Evolutionary conservation across 2,888 invertebrate genomes (phyloP), one percentile per base, ranked within the genome.

Genomic region (Schizotus pectinicornis): DNA sequence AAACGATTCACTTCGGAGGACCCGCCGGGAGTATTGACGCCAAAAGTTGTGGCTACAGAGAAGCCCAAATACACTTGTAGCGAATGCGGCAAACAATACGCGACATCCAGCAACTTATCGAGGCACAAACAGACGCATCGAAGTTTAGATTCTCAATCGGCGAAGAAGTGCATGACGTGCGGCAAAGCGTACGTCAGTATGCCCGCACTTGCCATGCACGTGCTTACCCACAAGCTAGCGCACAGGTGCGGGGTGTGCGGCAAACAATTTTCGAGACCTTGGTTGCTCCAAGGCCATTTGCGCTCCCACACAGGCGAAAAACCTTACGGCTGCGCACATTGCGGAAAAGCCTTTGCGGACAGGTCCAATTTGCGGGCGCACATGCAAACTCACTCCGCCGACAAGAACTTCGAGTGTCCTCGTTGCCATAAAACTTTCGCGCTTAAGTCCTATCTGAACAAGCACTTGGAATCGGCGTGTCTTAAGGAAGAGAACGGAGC

Each of bases 151-250:
- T 95, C 95, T 8, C 90, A 92, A 71, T 89, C 93, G 63, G 97
- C 97, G 39, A 95, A 95, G 81, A 93, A 94, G 73, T 98, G 98
- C 80, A 90, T 91, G 74, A 94, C 94, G 68, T 98, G 97, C 81
- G 94, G 94, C 68, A 96, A 97, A 81, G 94, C 95, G 8, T 98
- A 98, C 82, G 98, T 98, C 50, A 94, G 94, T 68, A 98, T 98
- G 97, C 98, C 98, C 0, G 97, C 98, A 1, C 84, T 98, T 54
- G 94, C 97, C 45, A 96, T 94, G 91, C 95, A 93, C 79, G 88
- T 94, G 62, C 85, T 92, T 47, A 97, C 95, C 47, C 98, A 98
- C 83, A 94, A 95, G 76, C 85, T 96, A 70, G 89, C 90, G 11
- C 96, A 98, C 83, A 90, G 91, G 71, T 98, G 98, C 80, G 89